Evolutionary conservation across 2,797 vertebrate genomes (phyloP).

Genomic region (Sebastes taczanowskii): DNA sequence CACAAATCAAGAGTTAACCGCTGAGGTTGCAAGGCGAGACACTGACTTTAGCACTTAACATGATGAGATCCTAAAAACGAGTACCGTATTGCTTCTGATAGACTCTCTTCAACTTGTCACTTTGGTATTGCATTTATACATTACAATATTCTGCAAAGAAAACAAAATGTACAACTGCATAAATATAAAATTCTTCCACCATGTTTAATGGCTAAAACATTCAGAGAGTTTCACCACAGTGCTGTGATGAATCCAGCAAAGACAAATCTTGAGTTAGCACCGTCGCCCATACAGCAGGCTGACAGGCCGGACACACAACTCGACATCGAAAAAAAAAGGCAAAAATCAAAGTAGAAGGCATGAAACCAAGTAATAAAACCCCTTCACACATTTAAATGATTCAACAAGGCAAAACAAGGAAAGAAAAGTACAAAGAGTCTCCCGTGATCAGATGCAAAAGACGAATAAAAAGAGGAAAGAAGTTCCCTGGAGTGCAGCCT

Average conservation of each 20-base stretch:
- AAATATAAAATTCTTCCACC: constrained; percentile 96
- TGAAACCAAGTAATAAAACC: constrained; percentile 80
- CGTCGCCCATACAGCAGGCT: constrained; percentile 70
- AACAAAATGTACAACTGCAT: constrained; percentile 97
- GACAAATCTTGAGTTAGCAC: constrained; percentile 71
- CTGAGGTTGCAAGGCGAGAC: constrained; percentile 85
- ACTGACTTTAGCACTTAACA: constrained; percentile 86
- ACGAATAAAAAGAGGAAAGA: constrained; percentile 74
- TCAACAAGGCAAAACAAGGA: constrained; percentile 55
- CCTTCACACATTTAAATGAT: constrained; percentile 75
- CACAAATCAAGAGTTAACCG: constrained; percentile 84
- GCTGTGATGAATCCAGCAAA: constrained; percentile 83
- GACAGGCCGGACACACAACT: constrained; percentile 72
- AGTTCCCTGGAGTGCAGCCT: constrained; percentile 88
- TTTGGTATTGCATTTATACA: constrained; percentile 99
- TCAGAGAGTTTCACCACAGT: constrained; percentile 89
- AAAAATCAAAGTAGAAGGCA: constrained; percentile 69
- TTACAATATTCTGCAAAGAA: constrained; percentile 94
- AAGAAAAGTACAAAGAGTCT: constrained; percentile 65
- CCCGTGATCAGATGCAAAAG: constrained; percentile 75
- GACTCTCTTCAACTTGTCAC: constrained; percentile 86
- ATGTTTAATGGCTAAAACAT: constrained; percentile 93
- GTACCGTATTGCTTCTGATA: constrained; percentile 89
- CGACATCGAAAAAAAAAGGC: constrained; percentile 70
- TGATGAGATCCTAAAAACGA: constrained; percentile 85